Conservation (phyloP, 2,113 vertebrate species). For the Cathartes aura region DNA sequence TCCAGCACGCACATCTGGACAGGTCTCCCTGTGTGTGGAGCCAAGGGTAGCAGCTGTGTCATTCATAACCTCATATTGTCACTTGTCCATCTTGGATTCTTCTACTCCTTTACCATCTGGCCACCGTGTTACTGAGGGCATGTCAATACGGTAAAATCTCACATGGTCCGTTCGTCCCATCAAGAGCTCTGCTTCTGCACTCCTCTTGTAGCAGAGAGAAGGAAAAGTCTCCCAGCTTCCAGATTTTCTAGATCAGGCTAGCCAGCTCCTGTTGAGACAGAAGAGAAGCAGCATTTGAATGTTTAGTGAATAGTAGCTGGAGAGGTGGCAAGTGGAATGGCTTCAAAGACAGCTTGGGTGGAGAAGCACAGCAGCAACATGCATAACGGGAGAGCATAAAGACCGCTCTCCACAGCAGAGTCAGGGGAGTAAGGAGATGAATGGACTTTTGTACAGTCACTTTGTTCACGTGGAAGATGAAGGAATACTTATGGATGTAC, state of each 20-base stretch:
- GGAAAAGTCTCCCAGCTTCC: background rate
- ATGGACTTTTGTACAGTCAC: background rate
- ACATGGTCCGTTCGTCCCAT: background rate
- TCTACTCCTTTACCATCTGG: background rate
- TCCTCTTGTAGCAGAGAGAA: background rate
- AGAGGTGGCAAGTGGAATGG: background rate
- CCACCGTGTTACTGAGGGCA: background rate
- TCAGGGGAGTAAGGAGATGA: background rate
- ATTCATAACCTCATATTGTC: background rate
- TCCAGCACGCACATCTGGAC: rapidly evolving
- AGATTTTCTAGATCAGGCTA: background rate
- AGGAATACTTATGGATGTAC: background rate
- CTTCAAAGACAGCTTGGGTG: background rate
- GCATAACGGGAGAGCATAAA: rapidly evolving
- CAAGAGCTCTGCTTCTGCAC: background rate
- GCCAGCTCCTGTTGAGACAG: background rate
- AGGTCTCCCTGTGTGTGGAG: background rate
- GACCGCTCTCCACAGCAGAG: background rate
- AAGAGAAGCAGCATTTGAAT: background rate
- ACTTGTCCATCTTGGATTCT: background rate
- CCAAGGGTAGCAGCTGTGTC: background rate
- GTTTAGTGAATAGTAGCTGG: background rate
- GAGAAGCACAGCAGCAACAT: background rate
- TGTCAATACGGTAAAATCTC: background rate
- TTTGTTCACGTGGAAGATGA: background rate